Base-by-base conservation (phyloP, 2,113 vertebrate genomes). In the Seriola quinqueradiata region DNA sequence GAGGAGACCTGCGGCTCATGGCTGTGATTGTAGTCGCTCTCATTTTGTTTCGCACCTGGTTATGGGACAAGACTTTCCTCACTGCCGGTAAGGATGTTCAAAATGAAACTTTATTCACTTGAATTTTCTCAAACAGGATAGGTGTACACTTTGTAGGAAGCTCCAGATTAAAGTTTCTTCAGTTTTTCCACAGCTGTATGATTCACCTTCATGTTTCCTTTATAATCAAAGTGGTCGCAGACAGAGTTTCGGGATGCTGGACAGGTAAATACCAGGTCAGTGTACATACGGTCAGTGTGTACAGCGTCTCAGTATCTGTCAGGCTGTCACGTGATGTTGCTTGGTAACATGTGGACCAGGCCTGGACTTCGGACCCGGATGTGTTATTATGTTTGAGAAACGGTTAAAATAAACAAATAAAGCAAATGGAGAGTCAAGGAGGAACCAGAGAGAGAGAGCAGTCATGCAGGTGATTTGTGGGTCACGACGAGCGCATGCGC, bases 361-460 rank as follows among this genome's bases (percentile, higher is more conserved):
- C 28, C 50, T 3, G 85, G 79, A 90, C 91, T 92, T 87, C 8
- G 78, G 73, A 90, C 91, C 84, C 81, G 59, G 88, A 76, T 77
- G 42, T 75, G 38, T 16, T 5, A 4, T 11, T 36, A 25, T 81
- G 46, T 79, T 23, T 79, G 44, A 19, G 6, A 66, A 75, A 70
- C 0, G 17, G 5, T 28, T 34, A 5, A 44, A 55, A n/a, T 21
- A 10, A 3, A 2, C 16, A 1, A 42, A 52, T 5, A 44, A 67
- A 32, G 4, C 10, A 8, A 28, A 55, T n/a, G 10, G 19, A 57
- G 38, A 32, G 50, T 70, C 21, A 19, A n/a, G 59, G 4, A 69
- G 54, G 44, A 38, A 78, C 66, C 32, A 44, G 71, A 23, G 23
- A 25, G 23, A 25, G 25, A 8, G 40, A 9, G 59, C 58, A 82